Conservation (phyloP, 2,113 vertebrate genomes). For the Malurus melanocephalus region DNA sequence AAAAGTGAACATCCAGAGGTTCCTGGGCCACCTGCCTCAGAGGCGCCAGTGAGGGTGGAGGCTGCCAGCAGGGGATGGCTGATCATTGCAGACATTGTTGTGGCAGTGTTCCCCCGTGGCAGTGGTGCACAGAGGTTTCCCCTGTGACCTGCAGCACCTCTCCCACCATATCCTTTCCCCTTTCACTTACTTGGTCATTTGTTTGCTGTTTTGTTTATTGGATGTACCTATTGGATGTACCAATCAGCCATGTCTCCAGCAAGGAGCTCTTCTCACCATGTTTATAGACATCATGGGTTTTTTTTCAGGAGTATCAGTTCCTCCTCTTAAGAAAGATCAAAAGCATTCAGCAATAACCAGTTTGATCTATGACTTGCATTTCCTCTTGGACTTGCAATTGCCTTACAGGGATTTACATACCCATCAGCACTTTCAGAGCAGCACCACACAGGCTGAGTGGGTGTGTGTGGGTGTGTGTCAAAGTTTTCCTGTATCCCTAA, state of each 20-base stretch:
- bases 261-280: neutral
- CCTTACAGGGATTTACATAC: neutral
- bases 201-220: neutral
- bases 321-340: neutral
- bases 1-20: neutral
- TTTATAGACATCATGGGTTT: neutral
- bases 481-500: neutral
- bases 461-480: neutral
- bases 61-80: neutral
- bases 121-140: neutral
- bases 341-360: neutral
- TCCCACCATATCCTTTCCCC: neutral
- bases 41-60: neutral
- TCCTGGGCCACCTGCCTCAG: neutral
- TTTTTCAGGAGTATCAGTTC: neutral
- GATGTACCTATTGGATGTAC: neutral
- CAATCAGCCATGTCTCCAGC: neutral
- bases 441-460: rapidly evolving
- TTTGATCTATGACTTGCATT: neutral
- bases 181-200: neutral
- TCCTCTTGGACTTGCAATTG: neutral
- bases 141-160: neutral
- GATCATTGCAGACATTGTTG: rapidly evolving
- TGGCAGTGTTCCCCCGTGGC: rapidly evolving
- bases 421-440: neutral